Percentiles rank a stretch among this genome's conserved stretches.
These are phyloP conservation scores for Lymantria dispar DNA, from an alignment of 2,888 invertebrate species.

Conservation along the genomic window DNA sequence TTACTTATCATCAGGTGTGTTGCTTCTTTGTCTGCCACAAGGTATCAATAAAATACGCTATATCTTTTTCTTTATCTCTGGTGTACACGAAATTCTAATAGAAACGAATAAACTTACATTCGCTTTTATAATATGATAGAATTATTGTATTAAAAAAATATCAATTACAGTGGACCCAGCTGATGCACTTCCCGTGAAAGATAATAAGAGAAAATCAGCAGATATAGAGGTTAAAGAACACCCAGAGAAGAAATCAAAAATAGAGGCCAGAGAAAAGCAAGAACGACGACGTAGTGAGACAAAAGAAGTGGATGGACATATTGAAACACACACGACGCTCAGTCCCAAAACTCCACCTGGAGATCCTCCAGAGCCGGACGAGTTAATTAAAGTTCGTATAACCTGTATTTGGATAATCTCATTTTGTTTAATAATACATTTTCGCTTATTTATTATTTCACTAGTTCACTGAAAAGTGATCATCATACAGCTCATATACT, in stretches of 20 bases:
- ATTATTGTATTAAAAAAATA: background rate
- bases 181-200: constrained; percentile 58
- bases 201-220: constrained; percentile 56
- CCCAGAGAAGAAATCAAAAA: constrained; percentile 68
- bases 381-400: constrained; percentile 87
- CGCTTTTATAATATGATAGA: no score
- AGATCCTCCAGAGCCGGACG: constrained; percentile 96
- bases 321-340: constrained; percentile 88
- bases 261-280: constrained; percentile 49
- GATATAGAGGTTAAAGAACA: constrained; percentile 53
- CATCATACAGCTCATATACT: no score
- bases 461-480: no score
- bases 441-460: no score
- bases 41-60: no score
- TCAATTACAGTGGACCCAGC: constrained; percentile 64
- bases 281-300: constrained; percentile 72
- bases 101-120: no score
- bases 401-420: background rate
- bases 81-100: no score
- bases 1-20: no score
- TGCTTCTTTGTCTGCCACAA: no score
- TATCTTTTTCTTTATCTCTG: no score
- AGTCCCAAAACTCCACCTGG: constrained; percentile 91
- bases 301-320: constrained; percentile 86
- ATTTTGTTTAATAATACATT: background rate